A percentile compares a stretch with the other conserved stretches of the same genome.
phyloP scores from a whole-genome alignment of 2,888 invertebrate species.

The Netelia virgata region DNA sequence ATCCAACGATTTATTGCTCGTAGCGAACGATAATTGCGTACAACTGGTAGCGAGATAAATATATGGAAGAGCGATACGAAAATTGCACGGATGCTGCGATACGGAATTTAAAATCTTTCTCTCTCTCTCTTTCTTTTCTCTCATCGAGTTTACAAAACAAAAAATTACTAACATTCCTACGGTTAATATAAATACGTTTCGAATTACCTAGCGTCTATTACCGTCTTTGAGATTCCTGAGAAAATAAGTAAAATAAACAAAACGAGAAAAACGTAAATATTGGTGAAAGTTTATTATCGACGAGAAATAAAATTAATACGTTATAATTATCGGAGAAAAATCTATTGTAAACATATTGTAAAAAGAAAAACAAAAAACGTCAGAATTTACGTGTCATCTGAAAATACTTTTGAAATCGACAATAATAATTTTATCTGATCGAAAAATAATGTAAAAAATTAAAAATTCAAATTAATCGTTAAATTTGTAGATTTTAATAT shows the following conservation, averaged over 20 bases:
- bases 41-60: conserved; percentile 44
- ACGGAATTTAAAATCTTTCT: background rate
- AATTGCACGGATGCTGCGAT: conserved; percentile 21
- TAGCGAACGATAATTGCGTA: conserved; percentile 24
- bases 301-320: too few species aligned
- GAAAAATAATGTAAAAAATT: too few species aligned
- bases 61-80: conserved; percentile 4
- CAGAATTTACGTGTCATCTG: too few species aligned
- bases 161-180: conserved; percentile 4
- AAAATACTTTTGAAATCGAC: too few species aligned
- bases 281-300: background rate
- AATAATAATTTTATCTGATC: too few species aligned
- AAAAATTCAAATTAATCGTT: too few species aligned
- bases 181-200: background rate
- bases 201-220: background rate
- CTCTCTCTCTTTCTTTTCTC: background rate
- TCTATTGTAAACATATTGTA: too few species aligned
- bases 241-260: background rate
- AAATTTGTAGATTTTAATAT: too few species aligned
- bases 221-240: background rate
- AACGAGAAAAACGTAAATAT: background rate
- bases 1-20: conserved; percentile 19
- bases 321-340: too few species aligned
- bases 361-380: too few species aligned
- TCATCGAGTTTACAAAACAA: background rate